Base-by-base conservation (phyloP, 2,797 vertebrate genomes). In the Trematomus bernacchii region DNA sequence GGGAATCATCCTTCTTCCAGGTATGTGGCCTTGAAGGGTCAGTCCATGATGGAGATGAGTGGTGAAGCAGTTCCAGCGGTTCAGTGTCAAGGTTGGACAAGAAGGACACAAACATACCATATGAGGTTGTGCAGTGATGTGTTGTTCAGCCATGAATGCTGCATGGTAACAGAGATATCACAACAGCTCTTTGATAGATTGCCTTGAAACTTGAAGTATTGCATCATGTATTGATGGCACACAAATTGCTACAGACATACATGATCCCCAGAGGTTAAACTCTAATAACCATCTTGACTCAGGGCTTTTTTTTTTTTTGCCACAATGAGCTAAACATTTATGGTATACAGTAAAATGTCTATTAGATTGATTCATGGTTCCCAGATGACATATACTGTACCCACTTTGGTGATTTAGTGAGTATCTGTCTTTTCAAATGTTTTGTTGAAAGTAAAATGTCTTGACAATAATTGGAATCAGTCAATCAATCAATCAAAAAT, bases 21-120 rank as follows among this genome's bases (percentile, higher is more conserved):
- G 10, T 61, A 16, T 30, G 62, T 3, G 33, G 74, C 71, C 77
- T 67, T 52, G 67, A 72, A 66, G 61, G 43, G 44, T 72, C 21
- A 7, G 10, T 30, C 3, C 44, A 1, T 50, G 69, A 79, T 66
- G 62, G 42, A 79, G 69, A 55, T 10, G 46, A 57, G 14, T 42
- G 50, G 3, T 15, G 62, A 9, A 12, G 33, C 33, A 37, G 33
- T 8, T 21, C 55, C 46, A 0, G 30, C 75, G 66, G 73, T 60
- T 64, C 43, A 23, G 51, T 13, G 55, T 67, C 40, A 37, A 77
- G 75, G 77, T 21, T 30, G 15, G 40, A 27, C 43, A 4, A 60
- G 23, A 40, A 67, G 14, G 42, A 68, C 19, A 59, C 33, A 37
- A 18, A 51, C 10, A 0, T 0, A 15, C 14, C 2, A 21, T 10